phyloP scores from a whole-genome alignment of 2,113 vertebrate species.

The Carassius carassius region DNA sequence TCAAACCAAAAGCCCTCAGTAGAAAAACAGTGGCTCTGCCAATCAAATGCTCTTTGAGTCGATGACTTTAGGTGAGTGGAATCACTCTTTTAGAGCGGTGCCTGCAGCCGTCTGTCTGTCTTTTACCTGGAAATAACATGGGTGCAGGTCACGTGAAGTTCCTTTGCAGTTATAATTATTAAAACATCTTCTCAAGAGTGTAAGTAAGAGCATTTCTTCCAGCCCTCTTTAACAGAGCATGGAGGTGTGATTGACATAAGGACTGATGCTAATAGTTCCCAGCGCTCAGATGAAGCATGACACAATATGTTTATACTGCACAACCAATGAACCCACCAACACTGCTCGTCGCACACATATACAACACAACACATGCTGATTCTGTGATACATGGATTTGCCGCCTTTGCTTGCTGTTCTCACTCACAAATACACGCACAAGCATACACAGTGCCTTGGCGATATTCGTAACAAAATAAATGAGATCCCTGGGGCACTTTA shows the following conservation, averaged over 20 bases:
- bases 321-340: constrained; percentile 52
- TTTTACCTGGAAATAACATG: not conserved
- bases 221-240: constrained; percentile 37
- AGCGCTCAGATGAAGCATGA: constrained; percentile 63
- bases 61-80: constrained; percentile 44
- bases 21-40: constrained; percentile 61
- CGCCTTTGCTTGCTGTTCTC: not conserved
- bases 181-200: not conserved
- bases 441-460: constrained; percentile 46
- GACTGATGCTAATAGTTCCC: constrained; percentile 68
- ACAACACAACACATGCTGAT: constrained; percentile 15
- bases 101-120: constrained; percentile 54
- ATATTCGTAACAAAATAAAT: constrained; percentile 66
- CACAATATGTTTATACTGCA: constrained; percentile 67
- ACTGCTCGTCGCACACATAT: constrained; percentile 21
- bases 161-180: constrained; percentile 1
- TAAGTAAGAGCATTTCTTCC: constrained; percentile 33
- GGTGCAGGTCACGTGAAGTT: constrained; percentile 7
- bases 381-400: constrained; percentile 2
- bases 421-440: constrained; percentile 35
- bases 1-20: constrained; percentile 56
- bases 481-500: constrained; percentile 69
- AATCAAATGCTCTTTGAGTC: constrained; percentile 63
- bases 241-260: constrained; percentile 52
- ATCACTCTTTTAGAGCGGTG: constrained; percentile 17